phyloP scores from a whole-genome alignment of 2,888 invertebrate species.

The Hemicrepidius hirtus region DNA sequence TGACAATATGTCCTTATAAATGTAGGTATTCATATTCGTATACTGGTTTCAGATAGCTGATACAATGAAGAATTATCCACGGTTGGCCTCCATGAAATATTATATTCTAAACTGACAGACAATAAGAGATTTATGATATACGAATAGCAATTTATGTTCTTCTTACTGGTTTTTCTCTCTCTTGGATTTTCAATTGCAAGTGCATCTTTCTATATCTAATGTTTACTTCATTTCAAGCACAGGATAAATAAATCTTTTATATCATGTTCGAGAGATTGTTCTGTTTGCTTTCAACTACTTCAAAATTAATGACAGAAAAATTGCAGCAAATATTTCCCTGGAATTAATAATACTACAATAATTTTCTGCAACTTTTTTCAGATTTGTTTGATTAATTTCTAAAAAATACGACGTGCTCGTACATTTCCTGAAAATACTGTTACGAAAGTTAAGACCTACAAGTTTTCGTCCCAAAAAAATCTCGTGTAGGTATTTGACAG shows the following conservation, averaged over 20 bases:
- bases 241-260: conserved; percentile 11
- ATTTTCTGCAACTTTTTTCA: too few relatives aligned
- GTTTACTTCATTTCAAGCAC: not conserved
- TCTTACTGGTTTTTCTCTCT: not conserved
- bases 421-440: too few relatives aligned
- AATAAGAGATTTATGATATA: conserved; percentile 30
- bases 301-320: not conserved
- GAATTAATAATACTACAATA: too few relatives aligned
- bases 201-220: not conserved
- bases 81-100: conserved; percentile 26
- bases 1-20: conserved; percentile 52
- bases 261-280: not conserved
- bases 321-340: too few relatives aligned
- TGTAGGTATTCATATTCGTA: conserved; percentile 37
- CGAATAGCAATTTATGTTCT: conserved; percentile 18
- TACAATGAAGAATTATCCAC: conserved; percentile 37
- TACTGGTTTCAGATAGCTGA: conserved; percentile 41
- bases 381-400: too few relatives aligned
- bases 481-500: too few relatives aligned
- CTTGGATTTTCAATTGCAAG: not conserved
- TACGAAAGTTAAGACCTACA: too few relatives aligned
- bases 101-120: conserved; percentile 34
- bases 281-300: not conserved
- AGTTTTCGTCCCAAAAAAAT: too few relatives aligned
- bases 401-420: too few relatives aligned